These are phyloP conservation scores for Lordiphosa collinella DNA, from an alignment of 1,140 invertebrate species.

Conservation along the genomic window DNA sequence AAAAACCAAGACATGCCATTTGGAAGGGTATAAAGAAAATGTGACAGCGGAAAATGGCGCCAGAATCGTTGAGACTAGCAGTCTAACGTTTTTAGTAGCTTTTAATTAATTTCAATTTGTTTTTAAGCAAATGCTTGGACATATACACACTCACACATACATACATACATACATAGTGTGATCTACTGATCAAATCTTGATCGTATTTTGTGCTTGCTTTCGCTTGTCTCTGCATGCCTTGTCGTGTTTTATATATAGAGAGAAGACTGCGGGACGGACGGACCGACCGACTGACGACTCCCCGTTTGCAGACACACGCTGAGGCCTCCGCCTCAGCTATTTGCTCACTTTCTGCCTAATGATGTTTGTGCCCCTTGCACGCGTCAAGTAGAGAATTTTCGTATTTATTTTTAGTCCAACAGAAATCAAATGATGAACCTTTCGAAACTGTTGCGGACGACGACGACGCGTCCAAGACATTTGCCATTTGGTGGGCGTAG, in stretches of 20 bases:
- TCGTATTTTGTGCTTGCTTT: slow-evolving; percentile 17
- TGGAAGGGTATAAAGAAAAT: no score
- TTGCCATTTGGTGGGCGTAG: slow-evolving; percentile 18
- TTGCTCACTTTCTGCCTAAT: slow-evolving; percentile 45
- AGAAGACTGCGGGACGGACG: slow-evolving; percentile 2
- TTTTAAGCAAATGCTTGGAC: neutral
- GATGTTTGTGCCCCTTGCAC: slow-evolving; percentile 42
- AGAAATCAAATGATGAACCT: slow-evolving; percentile 39
- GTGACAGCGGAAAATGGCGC: neutral
- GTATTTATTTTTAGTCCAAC: slow-evolving; percentile 41
- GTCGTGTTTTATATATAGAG: slow-evolving; percentile 34
- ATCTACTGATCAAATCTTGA: slow-evolving; percentile 23
- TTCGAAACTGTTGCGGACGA: slow-evolving; percentile 28
- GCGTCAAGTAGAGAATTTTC: slow-evolving; percentile 39
- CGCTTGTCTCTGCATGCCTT: slow-evolving; percentile 16
- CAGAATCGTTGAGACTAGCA: slow-evolving; percentile 8
- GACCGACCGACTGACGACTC: slow-evolving; percentile 31
- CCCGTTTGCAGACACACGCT: slow-evolving; percentile 36
- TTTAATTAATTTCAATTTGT: neutral
- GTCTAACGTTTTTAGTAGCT: neutral
- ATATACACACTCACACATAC: neutral
- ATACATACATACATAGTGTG: neutral
- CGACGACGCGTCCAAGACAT: slow-evolving; percentile 10
- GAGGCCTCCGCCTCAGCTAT: neutral
- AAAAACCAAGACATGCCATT: no score